Base-by-base conservation (phyloP, 2,888 invertebrate genomes). In the Drosophila limbata region DNA sequence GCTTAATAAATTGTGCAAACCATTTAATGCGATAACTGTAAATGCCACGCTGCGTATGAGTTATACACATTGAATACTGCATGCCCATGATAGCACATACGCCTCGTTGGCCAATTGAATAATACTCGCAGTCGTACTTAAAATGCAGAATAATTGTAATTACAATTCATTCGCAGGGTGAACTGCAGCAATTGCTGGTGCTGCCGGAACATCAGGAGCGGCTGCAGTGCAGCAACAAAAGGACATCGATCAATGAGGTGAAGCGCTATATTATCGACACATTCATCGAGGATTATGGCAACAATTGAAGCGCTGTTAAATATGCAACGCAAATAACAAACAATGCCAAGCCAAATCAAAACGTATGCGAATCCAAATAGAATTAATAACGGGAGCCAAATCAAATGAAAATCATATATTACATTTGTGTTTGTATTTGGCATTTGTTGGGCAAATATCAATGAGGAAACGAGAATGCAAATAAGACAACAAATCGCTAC, bases 261-360 rank as follows among this genome's bases (percentile, higher is more conserved):
- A 92, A 92, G 80, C 91, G 92, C 50, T 92, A 92, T 60, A 92
- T 92, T 57, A 92, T 92, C 73, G 92, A 92, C 77, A 92, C 92
- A 69, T 92, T 92, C 73, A 92, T 92, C 73, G 92, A 91, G 80
- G 92, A 92, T 76, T 92, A 92, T 68, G 89, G 87, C 60, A 84
- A 85, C 73, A 92, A 92, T 82, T 92, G 90, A 85, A 42, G 66
- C 53, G 55, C 25, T 56, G 19, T 62, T 40, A 42, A 61, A 68
- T 64, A 52, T 52, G 50, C 48, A 62, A 19, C 11, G 39, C 45
- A 51, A 68, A 47, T n/a, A 59, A 10, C 25, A 28, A 50, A 47
- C 25, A 69, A 39, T 61, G 33, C 21, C 28, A 45, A 52, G 39
- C 5, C 21, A 6, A 64, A 47, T 28, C 42, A 77, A 66, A 61